Evolutionary conservation across 2,888 invertebrate species (phyloP).

Genomic region (Anorthoa munda): DNA sequence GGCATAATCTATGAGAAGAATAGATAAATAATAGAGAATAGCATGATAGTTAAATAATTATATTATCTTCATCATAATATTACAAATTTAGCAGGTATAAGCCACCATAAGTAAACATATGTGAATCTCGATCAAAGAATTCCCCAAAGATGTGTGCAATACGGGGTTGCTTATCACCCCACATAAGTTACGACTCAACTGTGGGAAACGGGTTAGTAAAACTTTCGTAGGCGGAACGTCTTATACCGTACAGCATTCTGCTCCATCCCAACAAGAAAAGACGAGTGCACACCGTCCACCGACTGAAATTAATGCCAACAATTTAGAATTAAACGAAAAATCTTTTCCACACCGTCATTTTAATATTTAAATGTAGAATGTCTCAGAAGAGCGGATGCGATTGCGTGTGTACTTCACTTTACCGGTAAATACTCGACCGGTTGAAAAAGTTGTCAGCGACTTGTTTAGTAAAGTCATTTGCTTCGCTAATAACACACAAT

Average conservation of each 20-base stretch:
- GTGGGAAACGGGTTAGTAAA: conserved; percentile 60
- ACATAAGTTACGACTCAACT: conserved; percentile 40
- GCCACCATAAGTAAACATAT: background rate
- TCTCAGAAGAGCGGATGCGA: conserved; percentile 41
- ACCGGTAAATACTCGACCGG: conserved; percentile 37
- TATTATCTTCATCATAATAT: no score
- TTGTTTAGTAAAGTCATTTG: conserved; percentile 66
- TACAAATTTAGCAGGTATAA: background rate
- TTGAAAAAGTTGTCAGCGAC: conserved; percentile 57
- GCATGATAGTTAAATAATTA: no score
- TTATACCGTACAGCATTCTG: conserved; percentile 47
- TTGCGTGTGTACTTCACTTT: conserved; percentile 46
- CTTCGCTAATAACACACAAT: conserved; percentile 77
- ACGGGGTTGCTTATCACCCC: conserved; percentile 31
- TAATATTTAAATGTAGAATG: conserved; percentile 56
- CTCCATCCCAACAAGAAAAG: conserved; percentile 11
- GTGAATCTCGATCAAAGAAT: background rate
- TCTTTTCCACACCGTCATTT: conserved; percentile 37
- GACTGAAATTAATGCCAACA: conserved; percentile 44
- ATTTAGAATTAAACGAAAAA: conserved; percentile 50
- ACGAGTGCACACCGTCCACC: conserved; percentile 20
- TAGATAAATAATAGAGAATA: no score
- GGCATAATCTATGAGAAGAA: no score
- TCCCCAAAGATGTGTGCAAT: background rate
- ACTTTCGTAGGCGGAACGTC: conserved; percentile 50